Evolutionary conservation across 2,113 vertebrate species (phyloP).

Genomic region (Spheniscus mendiculus): DNA sequence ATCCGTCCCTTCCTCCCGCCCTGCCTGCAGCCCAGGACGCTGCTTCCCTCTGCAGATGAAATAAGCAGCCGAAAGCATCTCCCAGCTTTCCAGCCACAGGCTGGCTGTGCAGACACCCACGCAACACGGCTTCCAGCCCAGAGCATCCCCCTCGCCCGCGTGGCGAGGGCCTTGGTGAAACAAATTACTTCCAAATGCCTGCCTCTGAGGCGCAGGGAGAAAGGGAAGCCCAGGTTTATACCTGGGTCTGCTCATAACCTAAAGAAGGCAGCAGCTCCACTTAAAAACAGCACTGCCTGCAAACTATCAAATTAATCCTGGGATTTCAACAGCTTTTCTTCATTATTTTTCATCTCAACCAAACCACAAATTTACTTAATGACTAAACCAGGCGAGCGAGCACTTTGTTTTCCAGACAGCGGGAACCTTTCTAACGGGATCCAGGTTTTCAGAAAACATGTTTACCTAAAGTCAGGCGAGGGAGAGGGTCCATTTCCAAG

Average conservation of each 20-base stretch:
- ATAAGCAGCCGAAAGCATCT: not conserved
- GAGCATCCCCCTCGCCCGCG: not conserved
- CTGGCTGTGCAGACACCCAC: not conserved
- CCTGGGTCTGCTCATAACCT: slow-evolving; percentile 17
- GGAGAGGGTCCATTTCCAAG: not conserved
- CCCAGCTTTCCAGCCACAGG: not conserved
- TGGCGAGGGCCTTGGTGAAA: not conserved
- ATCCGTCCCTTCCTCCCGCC: accelerated
- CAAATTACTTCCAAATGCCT: slow-evolving; percentile 51
- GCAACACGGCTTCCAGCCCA: not conserved
- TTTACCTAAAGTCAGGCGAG: not conserved
- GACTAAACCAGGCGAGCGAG: slow-evolving; percentile 63
- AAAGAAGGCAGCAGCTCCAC: slow-evolving; percentile 20
- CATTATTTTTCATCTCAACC: slow-evolving; percentile 71
- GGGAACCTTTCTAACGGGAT: slow-evolving; percentile 54
- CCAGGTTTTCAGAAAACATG: slow-evolving; percentile 24
- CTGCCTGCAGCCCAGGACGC: not conserved
- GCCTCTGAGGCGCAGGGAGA: not conserved
- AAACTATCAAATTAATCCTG: slow-evolving; percentile 62
- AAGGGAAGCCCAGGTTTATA: slow-evolving; percentile 14
- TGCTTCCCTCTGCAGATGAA: not conserved
- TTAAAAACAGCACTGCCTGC: slow-evolving; percentile 47
- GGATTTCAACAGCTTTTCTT: slow-evolving; percentile 76
- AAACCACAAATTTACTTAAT: slow-evolving; percentile 75
- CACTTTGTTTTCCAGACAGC: slow-evolving; percentile 63